Percentiles rank a stretch among this genome's conserved stretches.
These are phyloP conservation scores for Drosophila carrolli DNA, from an alignment of 1,140 invertebrate genomes.

Conservation along the genomic window DNA sequence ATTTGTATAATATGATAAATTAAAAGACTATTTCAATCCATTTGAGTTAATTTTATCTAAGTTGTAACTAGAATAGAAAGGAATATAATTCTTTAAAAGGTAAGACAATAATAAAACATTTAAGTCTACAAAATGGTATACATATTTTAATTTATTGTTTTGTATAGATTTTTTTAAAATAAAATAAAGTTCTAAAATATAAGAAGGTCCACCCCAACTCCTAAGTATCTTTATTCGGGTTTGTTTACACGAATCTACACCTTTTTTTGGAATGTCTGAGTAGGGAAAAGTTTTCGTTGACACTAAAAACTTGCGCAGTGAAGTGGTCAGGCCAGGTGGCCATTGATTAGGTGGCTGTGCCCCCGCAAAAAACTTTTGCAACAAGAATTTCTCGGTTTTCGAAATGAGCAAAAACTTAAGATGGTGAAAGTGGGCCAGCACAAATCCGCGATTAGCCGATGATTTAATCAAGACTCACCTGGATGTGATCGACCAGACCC, in stretches of 20 bases:
- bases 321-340: constrained; percentile 64
- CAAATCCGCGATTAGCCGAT: constrained; percentile 21
- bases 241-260: constrained; percentile 11
- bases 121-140: no score
- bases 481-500: constrained; percentile 92
- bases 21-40: no score
- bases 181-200: no score
- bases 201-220: not conserved
- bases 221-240: not conserved
- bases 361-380: constrained; percentile 19
- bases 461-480: constrained; percentile 86
- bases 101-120: no score
- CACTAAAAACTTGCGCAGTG: constrained; percentile 66
- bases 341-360: constrained; percentile 32
- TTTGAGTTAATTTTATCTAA: no score
- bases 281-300: constrained; percentile 38
- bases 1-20: no score
- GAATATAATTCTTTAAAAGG: no score
- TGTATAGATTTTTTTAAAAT: no score
- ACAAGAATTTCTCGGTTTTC: constrained; percentile 8
- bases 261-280: constrained; percentile 8
- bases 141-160: no score
- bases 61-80: no score
- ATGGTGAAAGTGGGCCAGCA: not conserved
- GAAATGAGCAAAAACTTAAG: constrained; percentile 8